Conservation (phyloP, 92 coral and sea anemone species). For the Parazoanthus darwini region DNA sequence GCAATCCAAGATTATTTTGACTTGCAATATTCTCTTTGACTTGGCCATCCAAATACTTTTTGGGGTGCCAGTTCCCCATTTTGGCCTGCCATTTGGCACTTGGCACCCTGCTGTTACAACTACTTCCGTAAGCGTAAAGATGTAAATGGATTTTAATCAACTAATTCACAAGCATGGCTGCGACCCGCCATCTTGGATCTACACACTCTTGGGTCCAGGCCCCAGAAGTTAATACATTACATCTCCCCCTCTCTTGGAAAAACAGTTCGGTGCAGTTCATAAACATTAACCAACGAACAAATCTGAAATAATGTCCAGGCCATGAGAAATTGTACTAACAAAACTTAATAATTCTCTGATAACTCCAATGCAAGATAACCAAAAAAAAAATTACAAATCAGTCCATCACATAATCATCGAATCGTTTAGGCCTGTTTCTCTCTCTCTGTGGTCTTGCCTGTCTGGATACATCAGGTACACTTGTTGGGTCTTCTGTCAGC, state of each 20-base stretch:
- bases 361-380: not conserved
- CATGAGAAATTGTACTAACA: constrained; percentile 3
- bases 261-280: constrained; percentile 18
- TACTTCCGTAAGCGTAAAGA: not conserved
- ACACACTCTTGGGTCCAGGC: not conserved
- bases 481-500: not conserved
- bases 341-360: not conserved
- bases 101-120: not conserved
- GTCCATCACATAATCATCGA: not conserved
- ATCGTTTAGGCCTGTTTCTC: constrained; percentile 11
- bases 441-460: constrained; percentile 22
- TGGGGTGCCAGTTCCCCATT: too few species aligned
- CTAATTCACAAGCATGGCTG: too few species aligned
- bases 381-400: not conserved
- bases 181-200: too few species aligned
- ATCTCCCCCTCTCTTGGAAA: not conserved
- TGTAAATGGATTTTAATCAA: not conserved
- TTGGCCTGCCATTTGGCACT: too few species aligned
- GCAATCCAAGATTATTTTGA: too few species aligned
- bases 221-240: not conserved
- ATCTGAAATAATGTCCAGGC: constrained; percentile 9
- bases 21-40: too few species aligned
- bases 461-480: not conserved
- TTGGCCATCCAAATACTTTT: too few species aligned
- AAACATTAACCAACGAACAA: not conserved